These are phyloP conservation scores for Diorhabda sublineata DNA, from an alignment of 1,140 invertebrate species.

Conservation along the genomic window DNA sequence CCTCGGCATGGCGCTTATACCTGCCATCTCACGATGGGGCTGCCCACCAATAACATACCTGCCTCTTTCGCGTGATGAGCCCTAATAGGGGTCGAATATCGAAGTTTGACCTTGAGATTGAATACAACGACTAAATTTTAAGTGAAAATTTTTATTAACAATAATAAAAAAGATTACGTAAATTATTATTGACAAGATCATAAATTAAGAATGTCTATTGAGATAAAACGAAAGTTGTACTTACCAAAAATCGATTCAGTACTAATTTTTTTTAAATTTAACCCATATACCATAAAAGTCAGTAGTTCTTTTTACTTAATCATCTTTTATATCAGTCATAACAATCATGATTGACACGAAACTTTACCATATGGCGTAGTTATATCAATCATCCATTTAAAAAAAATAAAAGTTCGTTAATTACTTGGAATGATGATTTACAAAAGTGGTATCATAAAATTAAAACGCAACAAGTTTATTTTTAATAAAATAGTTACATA, in stretches of 20 bases:
- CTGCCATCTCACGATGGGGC: slow-evolving; percentile 9
- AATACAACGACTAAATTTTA: too few species aligned
- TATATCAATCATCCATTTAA: background rate
- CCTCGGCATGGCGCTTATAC: slow-evolving; percentile 21
- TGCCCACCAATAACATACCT: slow-evolving; percentile 5
- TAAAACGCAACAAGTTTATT: too few species aligned
- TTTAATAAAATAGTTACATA: too few species aligned
- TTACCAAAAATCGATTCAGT: background rate
- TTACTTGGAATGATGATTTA: background rate
- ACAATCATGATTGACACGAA: background rate
- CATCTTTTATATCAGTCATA: background rate
- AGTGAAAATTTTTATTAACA: too few species aligned
- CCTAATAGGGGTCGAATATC: slow-evolving; percentile 1
- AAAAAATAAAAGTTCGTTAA: background rate
- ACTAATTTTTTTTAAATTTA: background rate
- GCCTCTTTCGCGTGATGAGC: background rate
- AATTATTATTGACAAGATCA: too few species aligned
- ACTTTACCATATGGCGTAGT: background rate
- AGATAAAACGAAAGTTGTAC: background rate
- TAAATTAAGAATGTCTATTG: too few species aligned
- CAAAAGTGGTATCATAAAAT: background rate
- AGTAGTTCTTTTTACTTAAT: background rate
- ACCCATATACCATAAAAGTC: slow-evolving; percentile 2
- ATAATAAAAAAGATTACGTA: too few species aligned
- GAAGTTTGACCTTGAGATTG: too few species aligned